Conservation (phyloP, 2,113 vertebrate genomes). For the Zootoca vivipara region DNA sequence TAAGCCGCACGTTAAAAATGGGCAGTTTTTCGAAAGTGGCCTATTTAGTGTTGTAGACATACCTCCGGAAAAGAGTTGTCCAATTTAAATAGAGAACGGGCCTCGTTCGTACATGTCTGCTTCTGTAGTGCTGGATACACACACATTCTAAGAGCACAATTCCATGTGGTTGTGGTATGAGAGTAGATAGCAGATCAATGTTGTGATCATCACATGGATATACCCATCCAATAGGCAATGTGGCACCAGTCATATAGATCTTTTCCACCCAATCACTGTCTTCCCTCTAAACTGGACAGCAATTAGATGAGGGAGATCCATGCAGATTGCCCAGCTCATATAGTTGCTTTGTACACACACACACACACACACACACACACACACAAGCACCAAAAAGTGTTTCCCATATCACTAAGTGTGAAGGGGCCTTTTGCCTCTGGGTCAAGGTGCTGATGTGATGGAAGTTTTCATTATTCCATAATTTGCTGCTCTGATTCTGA, state of each 20-base stretch:
- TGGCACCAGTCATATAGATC: neutral
- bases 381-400: neutral
- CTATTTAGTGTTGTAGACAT: neutral
- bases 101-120: no score
- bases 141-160: neutral
- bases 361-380: neutral
- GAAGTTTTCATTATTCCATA: neutral
- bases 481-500: neutral
- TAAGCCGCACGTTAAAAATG: no score
- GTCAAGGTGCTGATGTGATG: neutral
- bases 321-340: neutral
- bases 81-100: accelerated
- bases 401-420: neutral
- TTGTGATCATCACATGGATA: neutral
- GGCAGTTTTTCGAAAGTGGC: neutral
- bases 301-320: neutral
- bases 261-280: neutral
- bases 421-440: accelerated
- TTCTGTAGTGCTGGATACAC: no score
- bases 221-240: neutral
- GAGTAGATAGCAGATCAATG: neutral
- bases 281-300: neutral
- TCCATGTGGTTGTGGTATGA: neutral
- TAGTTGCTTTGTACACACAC: neutral
- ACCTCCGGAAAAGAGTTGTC: neutral